A percentile compares a stretch with the other conserved stretches of the same genome.
Conservation (phyloP, 2,888 invertebrate species). For the Philopedon plagiatum region DNA sequence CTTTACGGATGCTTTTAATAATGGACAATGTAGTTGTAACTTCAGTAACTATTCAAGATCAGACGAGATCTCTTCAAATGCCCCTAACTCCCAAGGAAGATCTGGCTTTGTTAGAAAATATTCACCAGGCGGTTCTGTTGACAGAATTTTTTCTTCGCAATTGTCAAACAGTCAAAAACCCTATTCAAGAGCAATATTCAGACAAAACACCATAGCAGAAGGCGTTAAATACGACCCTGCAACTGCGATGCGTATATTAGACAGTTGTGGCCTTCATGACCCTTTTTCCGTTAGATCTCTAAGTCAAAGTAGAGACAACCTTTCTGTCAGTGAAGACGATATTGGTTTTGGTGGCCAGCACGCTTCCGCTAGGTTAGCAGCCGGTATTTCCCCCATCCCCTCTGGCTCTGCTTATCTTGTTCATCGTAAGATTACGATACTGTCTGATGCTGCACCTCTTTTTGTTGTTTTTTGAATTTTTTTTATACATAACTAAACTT, state of each 20-base stretch:
- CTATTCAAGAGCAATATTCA: slow-evolving; percentile 14
- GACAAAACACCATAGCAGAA: slow-evolving; percentile 31
- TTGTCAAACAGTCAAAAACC: neutral
- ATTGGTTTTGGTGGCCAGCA: slow-evolving; percentile 40
- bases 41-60: neutral
- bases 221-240: neutral
- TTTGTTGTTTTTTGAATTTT: slow-evolving; percentile 30
- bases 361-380: slow-evolving; percentile 63
- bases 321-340: slow-evolving; percentile 35
- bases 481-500: neutral
- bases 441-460: slow-evolving; percentile 58
- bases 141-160: neutral
- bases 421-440: slow-evolving; percentile 62
- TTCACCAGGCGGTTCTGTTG: slow-evolving; percentile 10
- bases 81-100: slow-evolving; percentile 6
- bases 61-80: neutral
- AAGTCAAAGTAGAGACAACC: neutral
- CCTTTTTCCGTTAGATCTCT: slow-evolving; percentile 44
- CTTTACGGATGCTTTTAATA: slow-evolving; percentile 4
- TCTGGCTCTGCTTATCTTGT: slow-evolving; percentile 59
- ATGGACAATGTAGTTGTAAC: neutral
- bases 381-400: slow-evolving; percentile 55
- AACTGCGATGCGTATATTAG: neutral
- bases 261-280: slow-evolving; percentile 23
- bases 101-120: slow-evolving; percentile 30